phyloP scores from a whole-genome alignment of 2,888 invertebrate species.

The Entomobrya proxima region DNA sequence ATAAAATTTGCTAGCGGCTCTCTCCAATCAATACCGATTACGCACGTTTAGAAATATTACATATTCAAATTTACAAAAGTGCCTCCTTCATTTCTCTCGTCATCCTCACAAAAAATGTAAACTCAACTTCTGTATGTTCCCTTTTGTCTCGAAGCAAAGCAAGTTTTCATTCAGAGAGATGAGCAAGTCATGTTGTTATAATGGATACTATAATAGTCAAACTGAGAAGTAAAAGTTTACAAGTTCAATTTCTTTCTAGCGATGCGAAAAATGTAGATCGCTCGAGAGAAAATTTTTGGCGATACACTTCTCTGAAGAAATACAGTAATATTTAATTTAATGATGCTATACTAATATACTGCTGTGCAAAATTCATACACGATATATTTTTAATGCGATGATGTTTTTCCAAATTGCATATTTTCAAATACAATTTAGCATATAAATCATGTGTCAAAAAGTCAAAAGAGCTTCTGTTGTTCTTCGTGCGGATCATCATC shows the following conservation, averaged over 20 bases:
- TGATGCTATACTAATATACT: background rate
- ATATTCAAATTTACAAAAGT: slow-evolving; percentile 15
- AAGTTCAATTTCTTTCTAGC: background rate
- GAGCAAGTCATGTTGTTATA: background rate
- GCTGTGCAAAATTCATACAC: background rate
- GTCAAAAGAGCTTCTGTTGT: slow-evolving; percentile 32
- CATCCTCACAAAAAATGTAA: background rate
- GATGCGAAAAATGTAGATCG: background rate
- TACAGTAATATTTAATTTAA: background rate
- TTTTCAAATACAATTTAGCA: slow-evolving; percentile 28
- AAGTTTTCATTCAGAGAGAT: slow-evolving; percentile 37
- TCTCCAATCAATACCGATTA: slow-evolving; percentile 59
- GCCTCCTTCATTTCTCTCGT: slow-evolving; percentile 12
- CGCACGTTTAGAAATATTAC: slow-evolving; percentile 5
- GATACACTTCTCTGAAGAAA: background rate
- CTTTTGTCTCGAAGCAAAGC: slow-evolving; percentile 46
- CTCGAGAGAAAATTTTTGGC: slow-evolving; percentile 25
- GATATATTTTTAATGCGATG: background rate
- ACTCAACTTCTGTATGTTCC: background rate
- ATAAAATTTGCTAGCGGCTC: slow-evolving; percentile 44
- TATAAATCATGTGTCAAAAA: slow-evolving; percentile 23
- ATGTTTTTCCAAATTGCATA: background rate
- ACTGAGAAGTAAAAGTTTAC: background rate
- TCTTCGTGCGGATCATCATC: no score
- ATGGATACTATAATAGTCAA: background rate